phyloP scores from a whole-genome alignment of 1,140 invertebrate species.

The Steinernema feltiae region DNA sequence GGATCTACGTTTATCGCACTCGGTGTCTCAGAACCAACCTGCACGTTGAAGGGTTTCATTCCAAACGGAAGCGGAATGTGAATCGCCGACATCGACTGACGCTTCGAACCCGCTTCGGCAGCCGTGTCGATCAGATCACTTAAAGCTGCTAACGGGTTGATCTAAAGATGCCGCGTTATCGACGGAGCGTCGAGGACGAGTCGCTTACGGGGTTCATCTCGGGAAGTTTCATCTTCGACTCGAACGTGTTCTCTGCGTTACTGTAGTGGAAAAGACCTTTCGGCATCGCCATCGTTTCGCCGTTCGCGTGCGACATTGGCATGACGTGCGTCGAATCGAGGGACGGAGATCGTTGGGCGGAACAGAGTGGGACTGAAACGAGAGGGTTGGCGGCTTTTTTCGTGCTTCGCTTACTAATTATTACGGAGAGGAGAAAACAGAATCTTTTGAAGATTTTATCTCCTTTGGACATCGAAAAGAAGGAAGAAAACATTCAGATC shows the following conservation, averaged over 20 bases:
- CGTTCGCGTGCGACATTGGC: neutral
- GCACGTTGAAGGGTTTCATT: constrained; percentile 9
- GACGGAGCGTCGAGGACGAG: neutral
- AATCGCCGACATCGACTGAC: constrained; percentile 13
- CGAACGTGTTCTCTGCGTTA: constrained; percentile 15
- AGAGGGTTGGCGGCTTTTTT: neutral
- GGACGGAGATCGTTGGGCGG: neutral
- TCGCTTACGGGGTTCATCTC: constrained; percentile 15
- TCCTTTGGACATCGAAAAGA: neutral
- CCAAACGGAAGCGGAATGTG: constrained; percentile 24
- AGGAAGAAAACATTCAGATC: neutral
- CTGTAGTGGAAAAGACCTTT: constrained; percentile 17
- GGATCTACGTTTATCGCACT: neutral
- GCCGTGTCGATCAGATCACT: constrained; percentile 21
- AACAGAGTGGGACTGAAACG: neutral
- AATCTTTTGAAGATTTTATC: neutral
- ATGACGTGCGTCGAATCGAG: neutral
- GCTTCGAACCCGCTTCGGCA: constrained; percentile 5
- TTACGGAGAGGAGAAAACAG: neutral
- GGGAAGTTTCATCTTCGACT: constrained; percentile 15
- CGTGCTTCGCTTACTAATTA: neutral
- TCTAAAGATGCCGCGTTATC: constrained; percentile 14
- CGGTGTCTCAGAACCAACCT: neutral
- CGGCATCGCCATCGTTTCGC: constrained; percentile 6
- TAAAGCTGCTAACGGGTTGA: neutral